Evolutionary conservation across 2,888 invertebrate genomes (phyloP), one percentile per base, ranked within the genome.

Genomic region (Drosophila stalkeri): DNA sequence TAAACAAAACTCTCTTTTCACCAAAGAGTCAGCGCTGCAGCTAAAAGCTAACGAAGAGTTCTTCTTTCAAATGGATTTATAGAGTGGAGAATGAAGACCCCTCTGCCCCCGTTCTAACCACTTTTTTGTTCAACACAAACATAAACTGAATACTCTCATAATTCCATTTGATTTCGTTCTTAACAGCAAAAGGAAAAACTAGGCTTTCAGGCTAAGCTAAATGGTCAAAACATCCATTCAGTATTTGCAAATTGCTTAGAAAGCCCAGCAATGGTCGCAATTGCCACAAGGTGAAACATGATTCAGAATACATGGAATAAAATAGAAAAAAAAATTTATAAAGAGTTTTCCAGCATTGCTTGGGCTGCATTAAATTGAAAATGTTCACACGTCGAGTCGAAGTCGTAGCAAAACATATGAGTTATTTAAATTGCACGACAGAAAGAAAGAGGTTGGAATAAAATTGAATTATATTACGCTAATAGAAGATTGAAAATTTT

Each of bases 331-430:
- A 5, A 39, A 49, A 31, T 11, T n/a, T 55, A 37, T 37, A 65
- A 46, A 44, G 62, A 65, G 52, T 63, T 61, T 57, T 31, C 7
- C 27, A 33, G 2, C 44, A 59, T 64, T 81, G 72, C 59, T 62
- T 66, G 64, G 79, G 73, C 56, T 82, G 67, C 64, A 18, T 49
- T 57, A 64, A 82, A 82, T 80, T 75, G 70, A 60, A 75, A 80
- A 82, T 63, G 14, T 64, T 61, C 60, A 72, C 62, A 77, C 73
- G 47, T 55, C 47, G 80, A 80, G 47, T 55, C 47, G 80, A 80
- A 72, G 64, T 74, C 74, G 27, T n/a, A 49, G 41, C 8, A 60
- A 67, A 61, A 31, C 43, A 33, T 23, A 51, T 27, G 46, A 20
- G 20, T 43, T 56, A 27, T 52, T 49, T 20, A 64, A 54, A 63